Evolutionary conservation across 2,797 vertebrate genomes (phyloP).

Genomic region (Crenichthys baileyi): DNA sequence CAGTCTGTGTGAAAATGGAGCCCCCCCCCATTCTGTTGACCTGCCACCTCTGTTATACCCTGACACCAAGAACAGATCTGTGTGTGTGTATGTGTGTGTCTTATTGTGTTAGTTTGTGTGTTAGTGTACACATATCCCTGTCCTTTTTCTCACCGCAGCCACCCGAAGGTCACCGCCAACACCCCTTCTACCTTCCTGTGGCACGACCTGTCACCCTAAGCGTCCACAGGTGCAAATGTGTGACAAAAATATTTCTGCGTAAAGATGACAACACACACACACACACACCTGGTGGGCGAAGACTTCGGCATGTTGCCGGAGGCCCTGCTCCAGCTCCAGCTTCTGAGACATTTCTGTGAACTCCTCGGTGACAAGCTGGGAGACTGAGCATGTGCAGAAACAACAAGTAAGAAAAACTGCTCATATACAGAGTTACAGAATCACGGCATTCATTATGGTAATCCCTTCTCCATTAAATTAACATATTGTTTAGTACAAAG

Average conservation of each 20-base stretch:
- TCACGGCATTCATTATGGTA: not conserved
- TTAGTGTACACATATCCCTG: not conserved
- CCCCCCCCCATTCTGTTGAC: slow-evolving; percentile 46
- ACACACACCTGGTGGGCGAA: slow-evolving; percentile 83
- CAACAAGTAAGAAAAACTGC: slow-evolving; percentile 12
- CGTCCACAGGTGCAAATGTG: slow-evolving; percentile 58
- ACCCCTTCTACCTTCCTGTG: slow-evolving; percentile 51
- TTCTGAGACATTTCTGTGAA: slow-evolving; percentile 80
- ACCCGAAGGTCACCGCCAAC: slow-evolving; percentile 57
- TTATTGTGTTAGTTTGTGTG: slow-evolving; percentile 4
- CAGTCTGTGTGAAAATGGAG: slow-evolving; percentile 61
- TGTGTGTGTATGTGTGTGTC: not conserved
- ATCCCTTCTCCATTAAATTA: not conserved
- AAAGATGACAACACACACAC: slow-evolving; percentile 20
- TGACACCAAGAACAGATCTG: slow-evolving; percentile 31
- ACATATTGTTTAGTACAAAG: not conserved
- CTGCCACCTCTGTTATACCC: slow-evolving; percentile 43
- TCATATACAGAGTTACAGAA: not conserved
- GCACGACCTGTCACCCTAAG: slow-evolving; percentile 67
- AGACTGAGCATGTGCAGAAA: slow-evolving; percentile 67
- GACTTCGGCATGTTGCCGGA: slow-evolving; percentile 82
- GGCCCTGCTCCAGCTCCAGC: slow-evolving; percentile 83
- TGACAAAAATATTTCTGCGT: slow-evolving; percentile 63
- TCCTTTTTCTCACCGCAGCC: slow-evolving; percentile 32
- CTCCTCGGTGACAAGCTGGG: slow-evolving; percentile 81